Percentiles rank a stretch among this genome's conserved stretches.
phyloP scores from a whole-genome alignment of 1,140 invertebrate genomes.

The Homarus americanus region DNA sequence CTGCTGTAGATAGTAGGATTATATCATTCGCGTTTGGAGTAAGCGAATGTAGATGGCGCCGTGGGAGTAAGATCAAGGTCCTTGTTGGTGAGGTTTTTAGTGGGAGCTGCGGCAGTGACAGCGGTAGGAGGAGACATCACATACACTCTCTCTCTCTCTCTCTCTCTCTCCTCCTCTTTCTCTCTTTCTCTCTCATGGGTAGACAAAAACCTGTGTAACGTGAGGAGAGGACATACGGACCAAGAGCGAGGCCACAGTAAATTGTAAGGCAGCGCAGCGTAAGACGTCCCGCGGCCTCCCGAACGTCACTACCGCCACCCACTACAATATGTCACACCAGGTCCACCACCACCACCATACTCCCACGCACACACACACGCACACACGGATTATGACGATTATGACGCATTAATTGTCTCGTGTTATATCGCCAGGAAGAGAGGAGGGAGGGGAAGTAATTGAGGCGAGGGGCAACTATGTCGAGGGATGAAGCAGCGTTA shows the following conservation, averaged over 20 bases:
- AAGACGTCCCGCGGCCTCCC: slow-evolving; percentile 61
- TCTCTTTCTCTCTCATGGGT: neutral
- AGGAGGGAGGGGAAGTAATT: neutral
- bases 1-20: no score
- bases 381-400: slow-evolving; percentile 6
- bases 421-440: neutral
- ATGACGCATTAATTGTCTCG: slow-evolving; percentile 20
- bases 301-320: slow-evolving; percentile 51
- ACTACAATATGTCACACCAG: slow-evolving; percentile 56
- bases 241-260: slow-evolving; percentile 46
- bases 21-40: no score
- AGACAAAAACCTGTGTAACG: slow-evolving; percentile 41
- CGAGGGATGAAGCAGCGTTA: neutral
- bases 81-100: neutral
- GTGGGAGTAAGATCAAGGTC: no score
- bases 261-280: slow-evolving; percentile 61
- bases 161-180: no score
- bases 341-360: neutral
- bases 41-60: no score
- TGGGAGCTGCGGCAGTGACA: neutral
- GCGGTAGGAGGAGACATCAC: no score
- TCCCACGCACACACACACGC: slow-evolving; percentile 5
- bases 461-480: no score
- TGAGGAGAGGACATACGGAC: slow-evolving; percentile 28
- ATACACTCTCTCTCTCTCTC: no score